Evolutionary conservation across 2,797 vertebrate species (phyloP), one percentile per base, ranked within the genome.

Genomic region (Acanthornis magna): DNA sequence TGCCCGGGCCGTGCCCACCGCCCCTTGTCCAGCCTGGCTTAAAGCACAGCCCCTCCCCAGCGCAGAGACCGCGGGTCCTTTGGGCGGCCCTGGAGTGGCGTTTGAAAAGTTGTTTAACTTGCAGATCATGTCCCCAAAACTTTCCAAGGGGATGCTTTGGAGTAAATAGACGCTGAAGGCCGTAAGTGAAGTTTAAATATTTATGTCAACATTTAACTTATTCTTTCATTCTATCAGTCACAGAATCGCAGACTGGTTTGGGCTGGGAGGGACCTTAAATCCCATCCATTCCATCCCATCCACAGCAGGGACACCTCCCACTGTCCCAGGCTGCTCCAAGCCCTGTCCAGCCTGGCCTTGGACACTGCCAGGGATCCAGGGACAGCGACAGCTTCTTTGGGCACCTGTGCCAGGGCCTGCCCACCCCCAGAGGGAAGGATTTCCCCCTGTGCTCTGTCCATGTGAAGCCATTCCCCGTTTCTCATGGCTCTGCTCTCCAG

Each of bases 71-170:
- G 51, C 7, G 11, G 65, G 50, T 70, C 79, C 82, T 95, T 90
- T 86, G 88, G 79, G 87, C 13, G 58, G 93, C 85, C 84, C 92
- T 81, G 43, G 10, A 7, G 82, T 0, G 20, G 20, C 77, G 71
- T 96, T 96, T 90, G 94, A 96, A 42, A 95, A 96, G 77, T 83
- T 71, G 88, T 91, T 97, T 96, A 66, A 92, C 90, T 92, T 96
- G 96, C 96, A 94, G 93, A 95, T 91, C 82, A 58, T 85, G 93
- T 88, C 42, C 20, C 9, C 15, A 26, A 91, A 96, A 93, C 88
- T 96, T 97, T 96, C 94, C 45, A 26, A 38, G 89, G 90, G 90
- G 93, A 85, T 81, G 54, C 92, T 84, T 66, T 77, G 3, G 27
- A 88, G 95, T 97, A 96, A 97, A 96, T 65, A 97, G 88, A n/a